Evolutionary conservation across 1,140 invertebrate species (phyloP).

Genomic region (Tribolium madens): DNA sequence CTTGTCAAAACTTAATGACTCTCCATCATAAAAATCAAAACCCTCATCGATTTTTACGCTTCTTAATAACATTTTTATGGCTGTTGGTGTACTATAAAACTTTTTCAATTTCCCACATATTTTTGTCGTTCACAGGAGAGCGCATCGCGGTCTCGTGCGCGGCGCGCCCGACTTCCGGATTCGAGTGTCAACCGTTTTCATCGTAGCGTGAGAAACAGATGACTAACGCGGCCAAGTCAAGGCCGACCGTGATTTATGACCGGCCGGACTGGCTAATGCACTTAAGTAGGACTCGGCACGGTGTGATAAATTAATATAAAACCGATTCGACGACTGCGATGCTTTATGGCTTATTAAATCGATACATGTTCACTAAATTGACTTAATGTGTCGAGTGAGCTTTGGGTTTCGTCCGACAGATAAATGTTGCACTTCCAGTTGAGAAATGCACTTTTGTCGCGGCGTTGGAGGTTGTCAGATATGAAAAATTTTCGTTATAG

Average conservation of each 20-base stretch:
- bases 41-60: constrained; percentile 10
- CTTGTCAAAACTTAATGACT: not conserved
- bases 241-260: constrained; percentile 47
- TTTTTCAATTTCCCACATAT: constrained; percentile 2
- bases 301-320: constrained; percentile 38
- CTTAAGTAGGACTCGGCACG: constrained; percentile 25
- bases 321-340: constrained; percentile 18
- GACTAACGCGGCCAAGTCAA: constrained; percentile 48
- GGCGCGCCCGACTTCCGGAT: constrained; percentile 18
- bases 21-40: constrained; percentile 10
- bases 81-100: not conserved
- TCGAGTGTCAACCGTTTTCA: constrained; percentile 25
- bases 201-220: constrained; percentile 45
- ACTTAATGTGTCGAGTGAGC: constrained; percentile 23
- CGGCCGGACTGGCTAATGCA: constrained; percentile 33
- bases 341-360: constrained; percentile 37
- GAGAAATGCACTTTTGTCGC: constrained; percentile 29
- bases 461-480: constrained; percentile 43
- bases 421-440: not conserved
- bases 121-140: not conserved
- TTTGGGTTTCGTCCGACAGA: not conserved
- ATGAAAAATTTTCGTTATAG: constrained; percentile 48
- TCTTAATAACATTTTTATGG: constrained; percentile 28
- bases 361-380: constrained; percentile 36
- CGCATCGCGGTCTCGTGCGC: constrained; percentile 15